Percentiles rank a stretch among this genome's conserved stretches.
These are phyloP conservation scores for Menidia beryllina DNA, from an alignment of 2,113 vertebrate genomes.

Conservation along the genomic window DNA sequence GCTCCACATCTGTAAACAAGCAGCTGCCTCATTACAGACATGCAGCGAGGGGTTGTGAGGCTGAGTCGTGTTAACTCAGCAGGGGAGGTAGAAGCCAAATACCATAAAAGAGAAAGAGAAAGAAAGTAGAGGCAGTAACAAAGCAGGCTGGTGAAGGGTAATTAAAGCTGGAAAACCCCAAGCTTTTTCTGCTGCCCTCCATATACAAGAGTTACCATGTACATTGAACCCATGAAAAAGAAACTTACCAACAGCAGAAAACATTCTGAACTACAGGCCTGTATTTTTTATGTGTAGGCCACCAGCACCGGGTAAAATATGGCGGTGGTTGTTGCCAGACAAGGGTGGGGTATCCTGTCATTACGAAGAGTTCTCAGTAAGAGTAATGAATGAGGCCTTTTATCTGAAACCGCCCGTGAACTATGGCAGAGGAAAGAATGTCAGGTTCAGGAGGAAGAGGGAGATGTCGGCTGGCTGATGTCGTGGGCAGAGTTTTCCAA, in stretches of 20 bases:
- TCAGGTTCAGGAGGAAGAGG: constrained; percentile 46
- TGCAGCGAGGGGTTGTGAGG: constrained; percentile 20
- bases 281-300: constrained; percentile 53
- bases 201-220: constrained; percentile 5
- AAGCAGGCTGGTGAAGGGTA: constrained; percentile 11
- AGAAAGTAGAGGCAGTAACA: constrained; percentile 34
- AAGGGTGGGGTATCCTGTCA: constrained; percentile 76
- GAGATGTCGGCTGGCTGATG: constrained; percentile 38
- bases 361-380: constrained; percentile 41
- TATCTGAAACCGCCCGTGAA: constrained; percentile 70
- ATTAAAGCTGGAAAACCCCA: constrained; percentile 54
- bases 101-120: constrained; percentile 57
- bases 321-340: constrained; percentile 57
- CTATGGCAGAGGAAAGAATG: constrained; percentile 70
- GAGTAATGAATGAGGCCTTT: constrained; percentile 79
- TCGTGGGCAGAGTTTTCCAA: constrained; percentile 50
- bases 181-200: constrained; percentile 13
- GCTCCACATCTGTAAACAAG: constrained; percentile 23
- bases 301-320: constrained; percentile 55
- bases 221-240: constrained; percentile 6
- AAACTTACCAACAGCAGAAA: constrained; percentile 25
- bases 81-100: constrained; percentile 57
- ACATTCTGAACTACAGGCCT: background rate
- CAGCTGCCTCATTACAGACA: constrained; percentile 54
- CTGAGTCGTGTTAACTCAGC: constrained; percentile 33